A percentile compares a stretch with the other conserved stretches of the same genome.
Evolutionary conservation across 92 coral and sea anemone genomes (phyloP).

Genomic region (Meandrina meandrites): DNA sequence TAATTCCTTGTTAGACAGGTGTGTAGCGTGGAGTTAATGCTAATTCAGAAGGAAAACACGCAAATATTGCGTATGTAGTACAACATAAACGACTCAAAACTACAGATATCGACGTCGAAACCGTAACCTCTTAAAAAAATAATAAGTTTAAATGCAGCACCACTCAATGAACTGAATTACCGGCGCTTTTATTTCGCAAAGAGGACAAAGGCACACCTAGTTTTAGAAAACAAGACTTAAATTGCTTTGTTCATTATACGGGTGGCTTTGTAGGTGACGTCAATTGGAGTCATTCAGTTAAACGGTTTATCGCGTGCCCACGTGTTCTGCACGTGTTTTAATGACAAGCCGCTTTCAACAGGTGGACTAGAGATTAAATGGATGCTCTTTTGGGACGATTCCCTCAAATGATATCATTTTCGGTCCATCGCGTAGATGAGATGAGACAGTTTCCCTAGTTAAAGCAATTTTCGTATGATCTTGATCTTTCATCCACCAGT

Average conservation of each 20-base stretch:
- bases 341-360: not conserved
- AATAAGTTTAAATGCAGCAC: not conserved
- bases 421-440: not conserved
- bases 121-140: not conserved
- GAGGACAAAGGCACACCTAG: not conserved
- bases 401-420: not conserved
- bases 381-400: conserved; percentile 26
- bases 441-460: not conserved
- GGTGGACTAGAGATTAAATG: conserved; percentile 26
- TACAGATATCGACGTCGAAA: not conserved
- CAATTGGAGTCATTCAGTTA: conserved; percentile 1
- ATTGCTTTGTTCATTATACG: conserved; percentile 15
- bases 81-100: not conserved
- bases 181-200: not conserved
- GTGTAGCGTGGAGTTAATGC: not conserved
- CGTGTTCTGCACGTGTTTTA: conserved; percentile 41
- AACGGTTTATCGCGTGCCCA: conserved; percentile 39
- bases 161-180: not conserved
- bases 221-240: not conserved
- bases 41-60: not conserved
- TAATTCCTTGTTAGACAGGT: not conserved
- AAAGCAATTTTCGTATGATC: too few species aligned
- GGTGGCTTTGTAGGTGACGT: conserved; percentile 26
- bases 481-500: too few species aligned
- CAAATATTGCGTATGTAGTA: not conserved